Conservation (phyloP, 2,888 invertebrate species). For the Hemistola chrysoprasaria region DNA sequence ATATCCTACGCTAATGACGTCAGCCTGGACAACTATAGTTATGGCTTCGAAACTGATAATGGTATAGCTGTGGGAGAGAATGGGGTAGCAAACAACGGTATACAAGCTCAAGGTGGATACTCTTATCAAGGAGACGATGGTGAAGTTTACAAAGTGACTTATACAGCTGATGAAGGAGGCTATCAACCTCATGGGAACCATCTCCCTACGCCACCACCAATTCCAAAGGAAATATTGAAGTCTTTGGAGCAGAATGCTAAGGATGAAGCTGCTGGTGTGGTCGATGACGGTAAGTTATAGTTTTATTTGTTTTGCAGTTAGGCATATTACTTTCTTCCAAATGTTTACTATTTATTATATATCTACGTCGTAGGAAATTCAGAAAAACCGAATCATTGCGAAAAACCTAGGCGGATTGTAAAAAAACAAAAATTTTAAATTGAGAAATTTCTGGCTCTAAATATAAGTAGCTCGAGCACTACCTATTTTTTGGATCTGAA, state of each 20-base stretch:
- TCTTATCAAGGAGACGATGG: constrained; percentile 70
- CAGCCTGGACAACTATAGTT: constrained; percentile 53
- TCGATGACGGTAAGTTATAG: constrained; percentile 63
- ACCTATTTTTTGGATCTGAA: too few species aligned
- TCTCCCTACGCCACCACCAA: constrained; percentile 66
- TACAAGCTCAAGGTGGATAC: constrained; percentile 61
- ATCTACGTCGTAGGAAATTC: too few species aligned
- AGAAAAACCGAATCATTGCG: too few species aligned
- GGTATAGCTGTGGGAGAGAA: constrained; percentile 63
- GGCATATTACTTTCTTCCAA: too few species aligned
- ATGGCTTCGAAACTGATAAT: constrained; percentile 64
- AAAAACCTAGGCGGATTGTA: too few species aligned
- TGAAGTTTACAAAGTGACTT: constrained; percentile 62
- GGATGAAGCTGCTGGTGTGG: constrained; percentile 64
- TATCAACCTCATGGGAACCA: constrained; percentile 63
- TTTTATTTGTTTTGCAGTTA: too few species aligned
- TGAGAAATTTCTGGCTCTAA: too few species aligned
- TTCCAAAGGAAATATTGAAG: constrained; percentile 60
- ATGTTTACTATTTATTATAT: too few species aligned
- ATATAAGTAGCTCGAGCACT: too few species aligned
- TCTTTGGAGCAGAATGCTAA: constrained; percentile 63
- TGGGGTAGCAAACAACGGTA: constrained; percentile 54
- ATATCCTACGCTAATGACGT: constrained; percentile 57
- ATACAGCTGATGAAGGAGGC: constrained; percentile 64
- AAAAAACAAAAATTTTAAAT: too few species aligned